A percentile compares a stretch with the other conserved stretches of the same genome.
These are phyloP conservation scores for Panzeria rudis DNA, from an alignment of 2,888 invertebrate genomes.

Conservation along the genomic window DNA sequence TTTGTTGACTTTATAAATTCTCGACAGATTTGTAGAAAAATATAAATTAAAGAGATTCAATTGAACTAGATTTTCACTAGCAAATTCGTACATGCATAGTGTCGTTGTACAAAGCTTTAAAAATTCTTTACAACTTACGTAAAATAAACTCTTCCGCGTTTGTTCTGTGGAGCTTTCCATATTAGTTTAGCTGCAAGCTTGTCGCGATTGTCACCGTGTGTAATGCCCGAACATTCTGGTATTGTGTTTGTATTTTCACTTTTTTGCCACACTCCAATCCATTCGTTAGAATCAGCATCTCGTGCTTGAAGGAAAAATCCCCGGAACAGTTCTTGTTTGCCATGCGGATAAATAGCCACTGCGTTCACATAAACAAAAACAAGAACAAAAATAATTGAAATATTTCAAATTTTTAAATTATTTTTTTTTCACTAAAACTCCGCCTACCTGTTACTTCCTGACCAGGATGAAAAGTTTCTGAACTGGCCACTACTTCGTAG, in stretches of 20 bases:
- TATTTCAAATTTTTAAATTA: neutral
- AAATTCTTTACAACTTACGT: constrained; percentile 86
- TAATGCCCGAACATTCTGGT: constrained; percentile 91
- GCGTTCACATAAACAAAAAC: constrained; percentile 7
- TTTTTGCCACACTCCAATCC: constrained; percentile 90
- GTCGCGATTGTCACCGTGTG: constrained; percentile 90
- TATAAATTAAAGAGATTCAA: too few relatives aligned
- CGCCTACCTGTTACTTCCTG: constrained; percentile 87
- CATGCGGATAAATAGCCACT: constrained; percentile 79
- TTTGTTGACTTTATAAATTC: too few relatives aligned
- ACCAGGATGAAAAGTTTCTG: constrained; percentile 88
- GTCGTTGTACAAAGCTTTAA: neutral
- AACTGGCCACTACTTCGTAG: constrained; percentile 88
- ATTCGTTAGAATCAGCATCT: constrained; percentile 88
- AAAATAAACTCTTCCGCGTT: constrained; percentile 90
- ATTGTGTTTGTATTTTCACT: constrained; percentile 90
- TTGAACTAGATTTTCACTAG: neutral
- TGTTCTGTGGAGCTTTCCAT: constrained; percentile 89
- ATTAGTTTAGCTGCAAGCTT: constrained; percentile 89
- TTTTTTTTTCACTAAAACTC: constrained; percentile 6
- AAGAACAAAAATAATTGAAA: constrained; percentile 1
- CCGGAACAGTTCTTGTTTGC: constrained; percentile 86
- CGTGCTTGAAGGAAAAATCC: constrained; percentile 94
- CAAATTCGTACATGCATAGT: too few relatives aligned
- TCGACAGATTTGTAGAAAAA: neutral